Base-by-base conservation (phyloP, 2,888 invertebrate genomes). In the Drosophila pseudotakahashii region DNA sequence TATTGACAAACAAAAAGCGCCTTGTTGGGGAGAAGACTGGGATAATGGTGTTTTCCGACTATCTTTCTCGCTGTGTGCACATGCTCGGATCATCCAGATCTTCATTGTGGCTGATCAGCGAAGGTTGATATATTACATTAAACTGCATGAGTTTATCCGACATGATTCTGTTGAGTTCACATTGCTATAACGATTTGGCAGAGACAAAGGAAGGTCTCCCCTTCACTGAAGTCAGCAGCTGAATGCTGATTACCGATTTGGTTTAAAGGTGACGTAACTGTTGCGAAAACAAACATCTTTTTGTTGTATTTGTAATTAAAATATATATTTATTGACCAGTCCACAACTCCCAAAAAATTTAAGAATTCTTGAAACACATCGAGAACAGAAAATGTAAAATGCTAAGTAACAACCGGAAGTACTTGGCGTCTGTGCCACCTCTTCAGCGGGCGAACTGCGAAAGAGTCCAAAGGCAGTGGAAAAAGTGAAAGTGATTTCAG, bases 1-100 rank as follows among this genome's bases (percentile, higher is more conserved):
- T 72, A 78, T 78, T 78, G 75, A 67, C 71, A 72, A 77, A 79
- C 62, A 39, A 30, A 54, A 51, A 45, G 19, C 44, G 39, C 30
- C 34, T 70, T 45, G 61, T 45, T 7, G 26, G 3, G 19, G 16
- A 14, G 6, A 36, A 34, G 23, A n/a, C 13, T 45, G 26, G 32
- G 52, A 64, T 53, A 47, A 37, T 30, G 34, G 11, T 14, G 13
- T 7, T 34, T 32, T 16, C 9, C 13, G 10, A 23, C 34, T 59
- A 54, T 23, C 45, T 44, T 26, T 19, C 7, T 16, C 10, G 16
- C 10, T 14, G 32, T 23, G 7, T 11, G 9, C 9, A 13, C 34
- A n/a, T 32, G 3, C 14, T 7, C 14, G 34, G 23, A n/a, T 7
- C 9, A 19, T 6, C 3, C 9, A 39, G 23, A 26, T 48, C 13